These are phyloP conservation scores for Ricordea florida DNA, from an alignment of 92 coral and sea anemone species.

Conservation along the genomic window DNA sequence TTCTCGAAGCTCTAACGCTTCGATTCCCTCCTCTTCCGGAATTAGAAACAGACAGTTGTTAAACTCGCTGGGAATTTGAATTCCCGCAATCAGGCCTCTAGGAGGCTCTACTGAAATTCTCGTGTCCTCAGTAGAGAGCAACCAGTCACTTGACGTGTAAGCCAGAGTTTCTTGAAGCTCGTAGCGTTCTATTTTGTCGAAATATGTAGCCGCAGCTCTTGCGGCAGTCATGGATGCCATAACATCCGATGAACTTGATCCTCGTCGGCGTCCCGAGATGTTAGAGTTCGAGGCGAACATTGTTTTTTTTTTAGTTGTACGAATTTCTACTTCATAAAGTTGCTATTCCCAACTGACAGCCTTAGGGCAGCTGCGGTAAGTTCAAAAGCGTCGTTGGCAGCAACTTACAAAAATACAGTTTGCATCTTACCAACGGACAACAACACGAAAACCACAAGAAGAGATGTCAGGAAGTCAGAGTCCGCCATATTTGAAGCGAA, in stretches of 20 bases:
- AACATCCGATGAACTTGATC: slow-evolving; percentile 59
- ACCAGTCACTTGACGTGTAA: slow-evolving; percentile 86
- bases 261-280: background rate
- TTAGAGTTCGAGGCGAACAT: slow-evolving; percentile 23
- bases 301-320: background rate
- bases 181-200: slow-evolving; percentile 95
- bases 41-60: slow-evolving; percentile 82
- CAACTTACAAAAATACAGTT: too few relatives aligned
- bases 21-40: slow-evolving; percentile 85
- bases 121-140: slow-evolving; percentile 94
- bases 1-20: slow-evolving; percentile 90
- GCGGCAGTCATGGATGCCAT: slow-evolving; percentile 85
- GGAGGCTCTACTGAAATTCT: slow-evolving; percentile 89
- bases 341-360: too few relatives aligned
- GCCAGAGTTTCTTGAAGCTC: slow-evolving; percentile 97
- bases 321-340: too few relatives aligned
- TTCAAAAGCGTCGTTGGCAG: too few relatives aligned
- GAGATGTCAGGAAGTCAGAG: background rate
- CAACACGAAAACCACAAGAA: background rate
- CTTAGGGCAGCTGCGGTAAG: too few relatives aligned
- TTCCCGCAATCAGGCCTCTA: slow-evolving; percentile 85
- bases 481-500: background rate
- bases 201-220: slow-evolving; percentile 93
- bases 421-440: background rate
- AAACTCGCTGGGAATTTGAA: slow-evolving; percentile 77